These are phyloP conservation scores for Volucella bombylans DNA, from an alignment of 2,888 invertebrate species.

Conservation along the genomic window DNA sequence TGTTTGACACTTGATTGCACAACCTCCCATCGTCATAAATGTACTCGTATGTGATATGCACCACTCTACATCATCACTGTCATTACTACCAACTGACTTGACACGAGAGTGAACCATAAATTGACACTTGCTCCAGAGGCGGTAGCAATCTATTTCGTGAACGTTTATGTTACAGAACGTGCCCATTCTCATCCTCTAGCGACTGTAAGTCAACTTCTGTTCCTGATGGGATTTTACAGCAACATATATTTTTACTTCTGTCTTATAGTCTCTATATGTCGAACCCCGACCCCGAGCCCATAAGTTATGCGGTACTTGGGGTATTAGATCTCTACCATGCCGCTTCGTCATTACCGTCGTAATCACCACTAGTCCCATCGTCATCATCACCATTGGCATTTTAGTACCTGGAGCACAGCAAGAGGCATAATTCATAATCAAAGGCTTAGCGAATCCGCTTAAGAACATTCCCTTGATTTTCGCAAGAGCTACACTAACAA, in stretches of 20 bases:
- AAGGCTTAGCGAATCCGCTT: slow-evolving; percentile 70
- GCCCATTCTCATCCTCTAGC: slow-evolving; percentile 4
- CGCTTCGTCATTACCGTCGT: slow-evolving; percentile 65
- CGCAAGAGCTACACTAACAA: slow-evolving; percentile 28
- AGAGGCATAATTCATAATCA: slow-evolving; percentile 73
- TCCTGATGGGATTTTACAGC: slow-evolving; percentile 21
- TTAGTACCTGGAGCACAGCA: slow-evolving; percentile 52
- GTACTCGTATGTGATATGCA: not conserved
- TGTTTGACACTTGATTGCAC: slow-evolving; percentile 45
- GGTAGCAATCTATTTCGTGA: slow-evolving; percentile 30
- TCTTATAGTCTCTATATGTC: not conserved
- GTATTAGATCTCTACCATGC: slow-evolving; percentile 45
- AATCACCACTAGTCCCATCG: slow-evolving; percentile 69
- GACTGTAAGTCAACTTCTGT: slow-evolving; percentile 43
- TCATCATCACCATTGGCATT: slow-evolving; percentile 62
- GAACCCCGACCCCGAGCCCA: slow-evolving; percentile 3
- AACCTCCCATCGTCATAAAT: slow-evolving; percentile 1
- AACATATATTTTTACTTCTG: slow-evolving; percentile 11
- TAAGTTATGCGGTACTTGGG: slow-evolving; percentile 43
- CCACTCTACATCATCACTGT: slow-evolving; percentile 54
- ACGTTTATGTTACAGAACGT: slow-evolving; percentile 18
- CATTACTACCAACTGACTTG: slow-evolving; percentile 59
- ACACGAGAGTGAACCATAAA: slow-evolving; percentile 47
- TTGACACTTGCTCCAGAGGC: slow-evolving; percentile 30
- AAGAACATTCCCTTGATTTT: slow-evolving; percentile 53